Base-by-base conservation (phyloP, 1,140 invertebrate genomes). In the Procambarus clarkii region DNA sequence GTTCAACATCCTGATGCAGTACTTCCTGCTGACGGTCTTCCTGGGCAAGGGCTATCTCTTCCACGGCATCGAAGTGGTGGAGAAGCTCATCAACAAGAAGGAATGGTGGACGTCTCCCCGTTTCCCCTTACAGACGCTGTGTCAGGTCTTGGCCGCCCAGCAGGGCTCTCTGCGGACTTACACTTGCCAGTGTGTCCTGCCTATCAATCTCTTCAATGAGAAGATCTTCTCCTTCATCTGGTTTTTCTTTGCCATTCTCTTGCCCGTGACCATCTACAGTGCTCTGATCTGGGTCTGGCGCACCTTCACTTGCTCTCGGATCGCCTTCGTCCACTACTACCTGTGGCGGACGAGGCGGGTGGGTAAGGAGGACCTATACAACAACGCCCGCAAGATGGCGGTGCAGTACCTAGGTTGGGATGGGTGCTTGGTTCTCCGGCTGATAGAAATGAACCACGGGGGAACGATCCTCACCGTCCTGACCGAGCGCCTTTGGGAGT, bases 161-260 rank as follows among this genome's bases (percentile, higher is more conserved):
- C 94, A 94, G 89, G 94, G 94, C 11, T 94, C 94, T 9, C 93
- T 95, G 15, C 93, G 94, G 46, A 93, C 94, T 45, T 95, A 94
- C 93, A 94, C 94, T n/a, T 95, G 94, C 48, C 95, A 95, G 92
- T 95, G 95, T 91, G 95, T 95, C 24, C 93, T 95, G 87, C 95
- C 95, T 46, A 95, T 95, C 93, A 95, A 95, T 92, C 94, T 95
- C 50, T 95, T 95, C 94, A 95, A 95, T 93, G 95, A 95, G 93
- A 95, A 95, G 93, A 95, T 95, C 88, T 95, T 95, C 90, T 94
- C 94, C 5, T 94, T 95, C 83, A 93, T 95, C 69, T 95, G 94
- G 94, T 95, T 95, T 91, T 95, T 94, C 93, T 93, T 95, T 74
- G 94, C 94, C 18, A 91, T 94, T 82, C 88, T 94, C 21, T 92